Evolutionary conservation across 2,888 invertebrate species (phyloP).

Genomic region (Hydroisotoma schaefferi): DNA sequence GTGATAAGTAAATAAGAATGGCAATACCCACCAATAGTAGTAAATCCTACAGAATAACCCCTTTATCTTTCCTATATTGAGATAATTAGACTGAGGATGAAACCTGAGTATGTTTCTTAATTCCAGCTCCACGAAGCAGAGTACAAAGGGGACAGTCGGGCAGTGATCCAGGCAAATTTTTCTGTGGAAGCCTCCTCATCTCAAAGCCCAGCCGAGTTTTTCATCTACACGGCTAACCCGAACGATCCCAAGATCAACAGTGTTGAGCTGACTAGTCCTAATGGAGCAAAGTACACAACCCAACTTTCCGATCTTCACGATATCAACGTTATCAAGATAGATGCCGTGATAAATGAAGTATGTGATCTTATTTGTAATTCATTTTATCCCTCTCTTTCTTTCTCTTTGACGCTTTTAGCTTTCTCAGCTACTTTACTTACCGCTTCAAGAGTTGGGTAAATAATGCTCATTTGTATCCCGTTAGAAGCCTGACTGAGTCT

Average conservation of each 20-base stretch:
- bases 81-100: too few relatives aligned
- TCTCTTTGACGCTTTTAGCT: too few relatives aligned
- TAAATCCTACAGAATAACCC: too few relatives aligned
- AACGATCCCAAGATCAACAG: constrained; percentile 43
- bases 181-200: constrained; percentile 44
- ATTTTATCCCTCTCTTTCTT: too few relatives aligned
- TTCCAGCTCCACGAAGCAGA: constrained; percentile 47
- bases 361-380: too few relatives aligned
- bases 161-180: constrained; percentile 46
- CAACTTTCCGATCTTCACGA: constrained; percentile 47
- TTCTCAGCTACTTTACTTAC: too few relatives aligned
- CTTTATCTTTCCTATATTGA: too few relatives aligned
- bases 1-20: too few relatives aligned
- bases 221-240: constrained; percentile 47
- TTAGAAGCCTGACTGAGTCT: too few relatives aligned
- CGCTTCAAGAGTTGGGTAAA: too few relatives aligned
- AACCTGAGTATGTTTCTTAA: constrained; percentile 9
- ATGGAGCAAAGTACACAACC: constrained; percentile 43
- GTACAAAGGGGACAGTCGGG: constrained; percentile 46
- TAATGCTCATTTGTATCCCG: too few relatives aligned
- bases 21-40: not conserved
- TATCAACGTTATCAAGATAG: constrained; percentile 47
- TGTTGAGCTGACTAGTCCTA: constrained; percentile 47
- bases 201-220: constrained; percentile 46
- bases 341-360: constrained; percentile 47